Evolutionary conservation across 1,140 invertebrate species (phyloP).

Genomic region (Whitmania pigra): DNA sequence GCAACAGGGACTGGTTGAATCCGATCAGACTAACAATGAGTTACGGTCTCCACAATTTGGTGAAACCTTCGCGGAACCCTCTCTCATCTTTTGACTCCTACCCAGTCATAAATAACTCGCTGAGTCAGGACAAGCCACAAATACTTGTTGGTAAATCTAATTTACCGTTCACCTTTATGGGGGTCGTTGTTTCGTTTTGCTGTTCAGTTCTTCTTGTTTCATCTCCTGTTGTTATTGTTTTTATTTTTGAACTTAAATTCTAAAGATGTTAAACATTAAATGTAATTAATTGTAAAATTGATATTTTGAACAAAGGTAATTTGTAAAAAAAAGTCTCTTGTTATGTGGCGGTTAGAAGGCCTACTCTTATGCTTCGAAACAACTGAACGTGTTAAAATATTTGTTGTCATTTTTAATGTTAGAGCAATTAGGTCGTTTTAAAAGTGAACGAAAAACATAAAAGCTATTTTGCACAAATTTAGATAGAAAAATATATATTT

Average conservation of each 20-base stretch:
- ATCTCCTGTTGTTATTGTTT: too few relatives aligned
- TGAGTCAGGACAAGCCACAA: neutral
- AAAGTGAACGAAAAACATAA: neutral
- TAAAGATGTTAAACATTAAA: too few relatives aligned
- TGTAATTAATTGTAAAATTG: too few relatives aligned
- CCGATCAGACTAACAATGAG: neutral
- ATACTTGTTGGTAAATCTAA: too few relatives aligned
- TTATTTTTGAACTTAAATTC: too few relatives aligned
- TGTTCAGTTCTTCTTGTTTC: neutral
- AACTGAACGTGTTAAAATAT: neutral
- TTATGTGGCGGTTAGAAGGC: too few relatives aligned
- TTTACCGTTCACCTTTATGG: too few relatives aligned
- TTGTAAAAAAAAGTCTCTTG: too few relatives aligned
- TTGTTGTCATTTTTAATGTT: neutral
- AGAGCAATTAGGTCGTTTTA: neutral
- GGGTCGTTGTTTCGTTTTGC: neutral
- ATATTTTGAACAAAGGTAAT: too few relatives aligned
- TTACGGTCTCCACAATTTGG: neutral
- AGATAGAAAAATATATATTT: neutral
- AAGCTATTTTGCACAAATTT: neutral
- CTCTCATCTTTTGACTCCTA: neutral
- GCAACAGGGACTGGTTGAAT: neutral
- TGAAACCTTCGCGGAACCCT: neutral
- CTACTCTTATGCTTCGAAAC: neutral
- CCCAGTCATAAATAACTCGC: slow-evolving; percentile 5